Percentiles rank a stretch among this genome's conserved stretches.
Conservation (phyloP, 2,888 invertebrate genomes). For the Scotopteryx bipunctaria region DNA sequence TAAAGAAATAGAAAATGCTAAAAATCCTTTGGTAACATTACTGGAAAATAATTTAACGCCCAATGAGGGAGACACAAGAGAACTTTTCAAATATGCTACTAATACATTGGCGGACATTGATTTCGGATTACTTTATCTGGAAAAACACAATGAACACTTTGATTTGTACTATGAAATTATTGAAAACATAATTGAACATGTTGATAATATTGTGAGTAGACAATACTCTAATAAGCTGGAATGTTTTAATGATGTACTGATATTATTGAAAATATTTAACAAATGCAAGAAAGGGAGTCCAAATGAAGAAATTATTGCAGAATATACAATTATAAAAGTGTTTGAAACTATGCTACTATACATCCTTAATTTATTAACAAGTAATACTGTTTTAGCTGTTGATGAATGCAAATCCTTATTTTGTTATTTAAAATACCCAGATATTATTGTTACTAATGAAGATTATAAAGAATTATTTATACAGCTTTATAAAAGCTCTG, state of each 20-base stretch:
- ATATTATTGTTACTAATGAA: conserved; percentile 23
- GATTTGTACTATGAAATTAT: conserved; percentile 47
- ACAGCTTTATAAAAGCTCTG: conserved; percentile 53
- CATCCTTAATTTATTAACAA: conserved; percentile 49
- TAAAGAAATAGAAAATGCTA: conserved; percentile 25
- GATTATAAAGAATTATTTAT: conserved; percentile 44
- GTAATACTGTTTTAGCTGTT: conserved; percentile 46
- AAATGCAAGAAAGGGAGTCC: conserved; percentile 40
- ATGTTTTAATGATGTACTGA: conserved; percentile 55
- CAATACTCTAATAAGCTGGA: conserved; percentile 62
- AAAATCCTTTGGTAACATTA: conserved; percentile 41
- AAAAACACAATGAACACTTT: conserved; percentile 46
- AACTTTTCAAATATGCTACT: conserved; percentile 45
- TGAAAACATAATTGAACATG: conserved; percentile 46
- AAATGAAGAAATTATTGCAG: conserved; percentile 34
- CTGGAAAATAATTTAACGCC: conserved; percentile 39
- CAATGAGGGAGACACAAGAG: conserved; percentile 41
- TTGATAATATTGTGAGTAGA: conserved; percentile 53
- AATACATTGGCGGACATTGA: conserved; percentile 49
- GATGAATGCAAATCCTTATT: conserved; percentile 50
- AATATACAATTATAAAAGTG: conserved; percentile 41
- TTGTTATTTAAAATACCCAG: conserved; percentile 39
- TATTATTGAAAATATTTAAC: conserved; percentile 48
- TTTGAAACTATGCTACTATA: conserved; percentile 54
- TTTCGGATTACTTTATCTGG: conserved; percentile 54